Percentiles rank a stretch among this genome's conserved stretches.
These are phyloP conservation scores for Elgaria multicarinata DNA, from an alignment of 2,113 vertebrate genomes.

Conservation along the genomic window DNA sequence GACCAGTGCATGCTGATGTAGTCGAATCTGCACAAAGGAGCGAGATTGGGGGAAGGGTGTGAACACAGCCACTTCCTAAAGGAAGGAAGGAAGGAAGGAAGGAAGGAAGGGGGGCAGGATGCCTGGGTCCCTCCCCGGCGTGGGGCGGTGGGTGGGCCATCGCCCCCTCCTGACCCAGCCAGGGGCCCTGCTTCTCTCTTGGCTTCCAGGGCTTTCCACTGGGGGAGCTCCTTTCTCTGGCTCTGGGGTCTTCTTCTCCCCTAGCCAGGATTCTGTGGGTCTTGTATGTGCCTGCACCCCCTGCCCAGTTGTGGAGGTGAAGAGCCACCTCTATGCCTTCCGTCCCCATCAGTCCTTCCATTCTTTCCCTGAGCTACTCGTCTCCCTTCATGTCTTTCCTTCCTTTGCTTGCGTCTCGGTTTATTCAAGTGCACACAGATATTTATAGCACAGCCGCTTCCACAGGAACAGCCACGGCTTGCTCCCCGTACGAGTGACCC, in stretches of 20 bases:
- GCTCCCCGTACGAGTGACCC: background rate
- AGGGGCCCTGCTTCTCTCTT: background rate
- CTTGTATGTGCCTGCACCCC: background rate
- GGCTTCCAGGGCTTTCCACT: too few species aligned
- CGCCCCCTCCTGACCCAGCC: background rate
- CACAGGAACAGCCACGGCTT: too few species aligned
- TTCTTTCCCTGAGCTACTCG: too few species aligned
- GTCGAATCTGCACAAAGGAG: constrained; percentile 5
- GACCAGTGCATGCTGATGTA: constrained; percentile 13
- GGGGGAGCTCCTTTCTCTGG: background rate
- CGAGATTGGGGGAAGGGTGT: background rate
- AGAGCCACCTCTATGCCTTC: background rate
- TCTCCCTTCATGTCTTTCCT: background rate
- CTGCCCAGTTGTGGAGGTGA: background rate
- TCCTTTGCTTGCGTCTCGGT: background rate
- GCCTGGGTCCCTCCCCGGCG: background rate
- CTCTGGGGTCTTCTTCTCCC: background rate
- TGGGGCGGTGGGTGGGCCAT: background rate
- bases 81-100: background rate
- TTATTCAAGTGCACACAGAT: background rate
- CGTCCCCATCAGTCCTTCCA: background rate
- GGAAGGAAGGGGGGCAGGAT: background rate
- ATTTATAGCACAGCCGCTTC: background rate
- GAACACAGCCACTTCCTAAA: background rate
- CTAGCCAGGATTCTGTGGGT: too few species aligned